Evolutionary conservation across 2,888 invertebrate species (phyloP).

Genomic region (Oscheius myriophilus): DNA sequence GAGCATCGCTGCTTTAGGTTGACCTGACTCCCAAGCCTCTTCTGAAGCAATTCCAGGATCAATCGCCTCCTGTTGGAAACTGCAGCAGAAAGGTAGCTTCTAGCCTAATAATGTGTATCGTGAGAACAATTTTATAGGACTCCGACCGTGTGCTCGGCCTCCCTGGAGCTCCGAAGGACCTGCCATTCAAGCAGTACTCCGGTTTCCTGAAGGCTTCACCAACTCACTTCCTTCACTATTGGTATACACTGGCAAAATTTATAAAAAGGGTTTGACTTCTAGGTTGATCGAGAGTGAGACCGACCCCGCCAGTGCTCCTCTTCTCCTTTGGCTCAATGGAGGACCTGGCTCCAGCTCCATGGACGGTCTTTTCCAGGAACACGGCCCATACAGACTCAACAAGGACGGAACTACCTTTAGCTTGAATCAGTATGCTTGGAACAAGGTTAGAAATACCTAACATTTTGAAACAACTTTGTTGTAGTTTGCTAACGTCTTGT

Average conservation of each 20-base stretch:
- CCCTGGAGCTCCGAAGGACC: constrained; percentile 38
- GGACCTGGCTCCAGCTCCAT: constrained; percentile 73
- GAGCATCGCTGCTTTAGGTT: constrained; percentile 22
- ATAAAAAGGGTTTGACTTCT: constrained; percentile 4
- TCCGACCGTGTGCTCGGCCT: constrained; percentile 41
- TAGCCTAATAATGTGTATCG: neutral
- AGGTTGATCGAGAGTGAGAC: constrained; percentile 52
- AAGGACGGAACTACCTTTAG: constrained; percentile 51
- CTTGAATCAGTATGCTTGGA: constrained; percentile 63
- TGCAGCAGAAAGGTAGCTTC: constrained; percentile 26
- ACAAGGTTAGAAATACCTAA: constrained; percentile 46
- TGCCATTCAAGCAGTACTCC: constrained; percentile 42
- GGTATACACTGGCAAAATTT: constrained; percentile 58
- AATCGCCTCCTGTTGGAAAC: neutral
- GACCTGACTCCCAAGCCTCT: constrained; percentile 38
- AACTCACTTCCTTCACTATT: constrained; percentile 71
- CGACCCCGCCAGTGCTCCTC: constrained; percentile 43
- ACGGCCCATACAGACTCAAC: constrained; percentile 71
- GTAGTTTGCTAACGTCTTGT: constrained; percentile 74
- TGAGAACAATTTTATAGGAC: constrained; percentile 10
- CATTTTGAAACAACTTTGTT: constrained; percentile 2
- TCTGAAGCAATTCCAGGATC: constrained; percentile 5
- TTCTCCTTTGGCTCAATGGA: constrained; percentile 57
- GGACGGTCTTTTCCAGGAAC: constrained; percentile 71
- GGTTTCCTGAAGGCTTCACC: constrained; percentile 66